These are phyloP conservation scores for Coilia nasus DNA, from an alignment of 2,797 vertebrate genomes.

Conservation along the genomic window DNA sequence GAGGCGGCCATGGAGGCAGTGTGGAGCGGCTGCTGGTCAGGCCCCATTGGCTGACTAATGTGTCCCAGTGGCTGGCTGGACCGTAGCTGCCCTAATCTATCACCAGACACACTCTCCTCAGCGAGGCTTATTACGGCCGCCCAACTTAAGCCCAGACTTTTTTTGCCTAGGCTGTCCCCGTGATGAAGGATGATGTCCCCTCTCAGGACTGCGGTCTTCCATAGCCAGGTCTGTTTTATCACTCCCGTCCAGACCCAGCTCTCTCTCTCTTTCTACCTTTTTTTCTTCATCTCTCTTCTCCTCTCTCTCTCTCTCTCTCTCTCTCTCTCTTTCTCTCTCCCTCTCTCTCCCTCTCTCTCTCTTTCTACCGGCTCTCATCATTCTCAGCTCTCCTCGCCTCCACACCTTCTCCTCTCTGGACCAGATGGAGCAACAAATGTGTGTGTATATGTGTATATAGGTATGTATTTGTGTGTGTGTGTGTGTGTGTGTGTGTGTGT, in stretches of 20 bases:
- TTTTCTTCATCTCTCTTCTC: not conserved
- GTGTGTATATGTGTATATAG: not conserved
- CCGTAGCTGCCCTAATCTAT: conserved; percentile 60
- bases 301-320: not conserved
- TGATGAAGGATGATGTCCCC: conserved; percentile 66
- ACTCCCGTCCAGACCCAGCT: conserved; percentile 49
- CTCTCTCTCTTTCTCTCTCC: not conserved
- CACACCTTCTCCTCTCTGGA: conserved; percentile 25
- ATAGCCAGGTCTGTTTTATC: conserved; percentile 49
- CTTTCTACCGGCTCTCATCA: not conserved
- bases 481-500: not conserved
- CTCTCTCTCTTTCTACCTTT: not conserved
- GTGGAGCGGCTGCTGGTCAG: conserved; percentile 42
- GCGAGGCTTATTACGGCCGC: conserved; percentile 54
- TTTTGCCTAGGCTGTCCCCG: conserved; percentile 49
- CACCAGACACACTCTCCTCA: conserved; percentile 52
- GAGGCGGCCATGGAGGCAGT: conserved; percentile 35
- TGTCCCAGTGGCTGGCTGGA: conserved; percentile 7
- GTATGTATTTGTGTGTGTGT: not conserved
- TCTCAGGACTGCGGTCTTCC: conserved; percentile 54
- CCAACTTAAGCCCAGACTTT: conserved; percentile 48
- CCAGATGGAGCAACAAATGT: conserved; percentile 6
- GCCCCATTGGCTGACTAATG: conserved; percentile 72
- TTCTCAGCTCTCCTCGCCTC: conserved; percentile 35
- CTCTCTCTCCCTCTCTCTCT: too few relatives aligned